Evolutionary conservation across 2,113 vertebrate species (phyloP), one percentile per base, ranked within the genome.

Genomic region (Zosterops japonicus): DNA sequence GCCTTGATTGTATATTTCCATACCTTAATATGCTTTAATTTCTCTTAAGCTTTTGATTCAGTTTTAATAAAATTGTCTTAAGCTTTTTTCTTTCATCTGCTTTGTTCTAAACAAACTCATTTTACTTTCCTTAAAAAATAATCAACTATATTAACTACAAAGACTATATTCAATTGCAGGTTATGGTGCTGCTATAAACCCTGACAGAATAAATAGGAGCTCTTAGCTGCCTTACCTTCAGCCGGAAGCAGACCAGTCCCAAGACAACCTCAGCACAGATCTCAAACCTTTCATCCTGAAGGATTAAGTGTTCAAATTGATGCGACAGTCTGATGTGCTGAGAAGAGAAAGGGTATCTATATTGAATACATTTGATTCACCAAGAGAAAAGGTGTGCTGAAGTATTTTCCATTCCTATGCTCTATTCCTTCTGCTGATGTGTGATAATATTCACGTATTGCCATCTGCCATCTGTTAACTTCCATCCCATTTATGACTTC

Each of bases 161-260:
- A 74, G 33, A n/a, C 16, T 72, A 12, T 25, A 20, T 56, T 86
- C 33, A 52, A 9, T 5, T 83, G 46, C 59, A 89, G 46, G 14
- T 79, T 82, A 68, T 28, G 36, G 15, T 60, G 29, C 18, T 80
- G 50, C 75, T 81, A 2, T 49, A 83, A 90, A 41, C 36, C 18
- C 56, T 15, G 27, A 25, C 6, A 46, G 36, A 49, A 57, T 36
- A 65, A 56, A 41, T 1, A 35, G 36, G 17, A 79, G 24, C 12
- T 9, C 35, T 35, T 9, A 27, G 71, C n/a, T 85, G 55, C 46
- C 88, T 91, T 98, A 99, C 99, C 99, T 99, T 99, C n/a, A 99
- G 97, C 88, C 99, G 98, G 94, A 99, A 99, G 93, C 99, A 99
- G 78, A 99, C 99, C 35, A 99, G 97, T 56, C 99, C 99, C 97